Base-by-base conservation (phyloP, 2,888 invertebrate genomes). In the Cephus nigrinus region DNA sequence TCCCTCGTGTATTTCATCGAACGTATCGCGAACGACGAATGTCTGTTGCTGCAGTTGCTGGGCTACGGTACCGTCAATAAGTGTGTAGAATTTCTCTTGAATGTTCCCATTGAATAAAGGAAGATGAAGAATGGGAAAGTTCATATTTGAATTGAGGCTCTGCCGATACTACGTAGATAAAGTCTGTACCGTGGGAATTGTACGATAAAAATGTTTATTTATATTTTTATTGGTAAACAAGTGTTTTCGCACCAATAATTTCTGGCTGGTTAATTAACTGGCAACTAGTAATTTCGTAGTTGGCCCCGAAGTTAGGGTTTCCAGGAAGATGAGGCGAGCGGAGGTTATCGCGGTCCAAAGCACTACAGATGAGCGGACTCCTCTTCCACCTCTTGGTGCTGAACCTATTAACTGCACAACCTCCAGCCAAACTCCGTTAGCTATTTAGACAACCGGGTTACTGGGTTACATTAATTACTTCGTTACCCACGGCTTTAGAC, bases 381-480 rank as follows among this genome's bases (percentile, higher is more conserved):
- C 34, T 69, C 69, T 36, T 81, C 76, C 73, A 69, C 68, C 36
- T 69, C 80, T 75, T 74, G 74, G 75, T 78, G 77, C 81, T 77
- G 81, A 84, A 82, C 80, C 84, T 83, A 80, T 84, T 86, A 83
- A 83, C 79, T 78, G 80, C 78, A 76, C 74, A 82, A 83, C 79
- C 77, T 81, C 77, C 72, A 76, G 76, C 79, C 77, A 82, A 84
- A 79, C 74, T 81, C 80, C 76, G 75, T 73, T 74, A 84, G 81
- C 84, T 86, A 81, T 86, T 85, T 82, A 79, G 82, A 83, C 81
- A 82, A 83, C 71, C 82, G 76, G 83, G 83, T 82, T 79, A 85
- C 78, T 79, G 80, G 82, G 84, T 84, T 82, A 81, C 83, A 83
- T 84, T 86, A 85, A 86, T 85, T 84, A 84, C 78, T 82, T 79